A percentile compares a stretch with the other conserved stretches of the same genome.
Conservation (phyloP, 2,797 vertebrate species). For the Myripristis murdjan region DNA sequence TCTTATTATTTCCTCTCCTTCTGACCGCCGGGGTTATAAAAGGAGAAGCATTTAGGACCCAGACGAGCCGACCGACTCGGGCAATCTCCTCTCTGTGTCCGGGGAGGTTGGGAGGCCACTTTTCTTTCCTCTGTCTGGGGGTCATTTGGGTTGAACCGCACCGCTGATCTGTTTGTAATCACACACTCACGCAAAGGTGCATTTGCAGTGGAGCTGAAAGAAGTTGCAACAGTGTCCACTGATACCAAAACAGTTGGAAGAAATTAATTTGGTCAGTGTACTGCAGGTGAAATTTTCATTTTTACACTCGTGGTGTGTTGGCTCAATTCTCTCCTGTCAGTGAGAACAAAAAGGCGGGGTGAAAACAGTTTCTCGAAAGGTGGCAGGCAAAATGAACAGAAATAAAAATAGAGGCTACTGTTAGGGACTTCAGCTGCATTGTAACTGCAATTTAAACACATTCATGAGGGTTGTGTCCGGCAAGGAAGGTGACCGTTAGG, state of each 20-base stretch:
- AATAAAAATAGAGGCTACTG: neutral
- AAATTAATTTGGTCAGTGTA: too few species aligned
- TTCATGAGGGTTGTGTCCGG: too few species aligned
- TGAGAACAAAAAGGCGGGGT: neutral
- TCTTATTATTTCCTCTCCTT: slow-evolving; percentile 74
- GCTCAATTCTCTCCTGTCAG: neutral
- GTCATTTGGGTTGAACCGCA: slow-evolving; percentile 1
- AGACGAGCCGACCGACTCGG: slow-evolving; percentile 74
- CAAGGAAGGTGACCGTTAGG: too few species aligned
- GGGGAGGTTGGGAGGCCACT: slow-evolving; percentile 9
- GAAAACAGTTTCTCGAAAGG: too few species aligned
- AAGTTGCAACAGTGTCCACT: neutral
- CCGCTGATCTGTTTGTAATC: slow-evolving; percentile 30
- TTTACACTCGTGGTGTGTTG: neutral
- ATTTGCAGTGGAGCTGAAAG: slow-evolving; percentile 2
- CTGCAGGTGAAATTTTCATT: too few species aligned
- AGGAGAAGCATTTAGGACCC: slow-evolving; percentile 77
- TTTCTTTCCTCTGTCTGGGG: neutral
- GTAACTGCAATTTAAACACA: neutral
- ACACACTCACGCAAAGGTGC: neutral
- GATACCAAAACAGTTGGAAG: too few species aligned
- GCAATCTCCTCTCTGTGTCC: slow-evolving; percentile 28
- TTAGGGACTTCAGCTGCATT: neutral
- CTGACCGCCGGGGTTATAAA: slow-evolving; percentile 78
- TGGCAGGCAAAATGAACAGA: neutral